Evolutionary conservation across 2,797 vertebrate genomes (phyloP), one percentile per base, ranked within the genome.

Genomic region (Lacerta agilis): DNA sequence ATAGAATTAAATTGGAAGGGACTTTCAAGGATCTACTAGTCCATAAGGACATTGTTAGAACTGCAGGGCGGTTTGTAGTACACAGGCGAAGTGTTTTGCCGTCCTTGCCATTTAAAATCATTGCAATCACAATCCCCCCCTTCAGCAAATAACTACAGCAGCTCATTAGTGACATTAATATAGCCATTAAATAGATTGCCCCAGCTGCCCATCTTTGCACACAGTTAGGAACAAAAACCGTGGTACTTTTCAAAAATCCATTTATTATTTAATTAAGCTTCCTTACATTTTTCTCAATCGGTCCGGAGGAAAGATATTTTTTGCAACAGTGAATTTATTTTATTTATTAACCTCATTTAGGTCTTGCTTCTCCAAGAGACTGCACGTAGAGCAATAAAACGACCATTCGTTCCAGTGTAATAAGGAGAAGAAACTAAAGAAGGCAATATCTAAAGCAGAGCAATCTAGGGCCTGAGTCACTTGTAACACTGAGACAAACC

Each of bases 201-300:
- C 29, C 49, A 61, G 29, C 36, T 61, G 18, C 76, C 82, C 75
- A 79, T 58, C 29, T 79, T 33, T 71, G 1, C 5, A 71, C 45
- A 88, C 20, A 61, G 8, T 41, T 61, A 72, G 72, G 79, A 79
- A 36, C 66, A 71, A 83, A 55, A 79, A 49, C 45, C 23, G 29
- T 41, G 13, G 61, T 58, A 61, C 38, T 72, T 79, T 75, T 81
- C 71, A 84, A 84, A 87, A 87, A 64, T 61, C 33, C 77, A 79
- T 10, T 5, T 72, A 72, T 45, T 58, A 61, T 76, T 64, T 82
- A 20, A 71, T 36, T 77, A 29, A 38, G 43, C 29, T n/a, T 69
- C 8, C 33, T 49, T 23, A 58, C 17, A n/a, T 71, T 41, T 58
- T 25, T 11, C 29, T 23, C n/a, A 66, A 79, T 17, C 33, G 25